These are phyloP conservation scores for Circaetus cinerascens DNA, from an alignment of 2,113 vertebrate genomes.

Conservation along the genomic window DNA sequence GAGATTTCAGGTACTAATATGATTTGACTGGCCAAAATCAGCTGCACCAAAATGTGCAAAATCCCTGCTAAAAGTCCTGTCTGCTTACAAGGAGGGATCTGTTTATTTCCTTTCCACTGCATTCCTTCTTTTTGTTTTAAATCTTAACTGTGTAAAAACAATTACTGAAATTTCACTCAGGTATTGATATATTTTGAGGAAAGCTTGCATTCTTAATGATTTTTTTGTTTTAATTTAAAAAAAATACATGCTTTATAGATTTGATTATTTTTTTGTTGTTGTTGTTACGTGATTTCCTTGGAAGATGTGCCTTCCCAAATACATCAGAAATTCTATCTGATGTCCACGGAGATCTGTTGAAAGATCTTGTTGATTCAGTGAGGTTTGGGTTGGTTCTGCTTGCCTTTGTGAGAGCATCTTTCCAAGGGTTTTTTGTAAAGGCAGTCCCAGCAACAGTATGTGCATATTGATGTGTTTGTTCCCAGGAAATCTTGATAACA, in stretches of 20 bases:
- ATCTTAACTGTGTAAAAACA: background rate
- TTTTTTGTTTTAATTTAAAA: background rate
- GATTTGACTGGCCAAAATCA: background rate
- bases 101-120: background rate
- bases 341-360: background rate
- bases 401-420: background rate
- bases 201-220: background rate
- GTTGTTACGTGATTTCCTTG: background rate
- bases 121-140: background rate
- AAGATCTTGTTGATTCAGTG: background rate
- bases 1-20: rapidly evolving
- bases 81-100: background rate
- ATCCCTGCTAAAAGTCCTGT: background rate
- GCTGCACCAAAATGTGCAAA: background rate
- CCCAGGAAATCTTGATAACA: background rate
- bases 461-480: background rate
- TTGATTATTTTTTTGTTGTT: rapidly evolving
- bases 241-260: background rate
- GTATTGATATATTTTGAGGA: background rate
- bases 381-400: background rate
- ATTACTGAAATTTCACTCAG: background rate
- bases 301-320: background rate
- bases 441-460: background rate
- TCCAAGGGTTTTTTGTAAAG: background rate
- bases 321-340: background rate